These are phyloP conservation scores for Anaspis maculata DNA, from an alignment of 2,888 invertebrate genomes.

Conservation along the genomic window DNA sequence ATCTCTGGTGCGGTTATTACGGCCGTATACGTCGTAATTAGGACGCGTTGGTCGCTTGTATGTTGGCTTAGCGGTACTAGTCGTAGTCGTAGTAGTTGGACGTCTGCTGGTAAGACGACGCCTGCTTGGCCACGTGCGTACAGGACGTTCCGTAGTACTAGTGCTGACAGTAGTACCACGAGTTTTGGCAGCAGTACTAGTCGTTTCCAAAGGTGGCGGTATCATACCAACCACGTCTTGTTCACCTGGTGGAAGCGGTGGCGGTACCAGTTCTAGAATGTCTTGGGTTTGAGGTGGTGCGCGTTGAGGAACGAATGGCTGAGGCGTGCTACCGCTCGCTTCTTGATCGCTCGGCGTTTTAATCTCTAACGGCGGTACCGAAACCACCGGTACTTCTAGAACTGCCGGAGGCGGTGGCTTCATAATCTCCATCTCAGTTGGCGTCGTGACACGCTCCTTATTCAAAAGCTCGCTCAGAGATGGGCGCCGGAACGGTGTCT, in stretches of 20 bases:
- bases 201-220: no score
- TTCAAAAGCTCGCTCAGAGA: conserved; percentile 11
- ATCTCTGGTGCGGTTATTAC: no score
- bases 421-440: conserved; percentile 32
- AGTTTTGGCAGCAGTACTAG: neutral
- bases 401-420: conserved; percentile 41
- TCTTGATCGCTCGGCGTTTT: conserved; percentile 28
- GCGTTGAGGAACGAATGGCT: no score
- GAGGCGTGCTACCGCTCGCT: neutral
- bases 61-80: conserved; percentile 1
- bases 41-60: conserved; percentile 2
- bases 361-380: conserved; percentile 22
- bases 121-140: no score
- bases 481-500: conserved; percentile 35
- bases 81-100: conserved; percentile 1
- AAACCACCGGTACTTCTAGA: no score
- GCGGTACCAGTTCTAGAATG: no score
- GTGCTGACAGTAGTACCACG: conserved; percentile 3
- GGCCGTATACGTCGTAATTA: neutral
- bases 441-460: conserved; percentile 8
- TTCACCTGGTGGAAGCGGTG: no score
- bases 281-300: no score
- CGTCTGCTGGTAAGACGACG: no score
- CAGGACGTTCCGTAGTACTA: no score
- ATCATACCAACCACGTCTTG: no score